Base-by-base conservation (phyloP, 2,113 vertebrate genomes). In the Pteruthius melanotis region DNA sequence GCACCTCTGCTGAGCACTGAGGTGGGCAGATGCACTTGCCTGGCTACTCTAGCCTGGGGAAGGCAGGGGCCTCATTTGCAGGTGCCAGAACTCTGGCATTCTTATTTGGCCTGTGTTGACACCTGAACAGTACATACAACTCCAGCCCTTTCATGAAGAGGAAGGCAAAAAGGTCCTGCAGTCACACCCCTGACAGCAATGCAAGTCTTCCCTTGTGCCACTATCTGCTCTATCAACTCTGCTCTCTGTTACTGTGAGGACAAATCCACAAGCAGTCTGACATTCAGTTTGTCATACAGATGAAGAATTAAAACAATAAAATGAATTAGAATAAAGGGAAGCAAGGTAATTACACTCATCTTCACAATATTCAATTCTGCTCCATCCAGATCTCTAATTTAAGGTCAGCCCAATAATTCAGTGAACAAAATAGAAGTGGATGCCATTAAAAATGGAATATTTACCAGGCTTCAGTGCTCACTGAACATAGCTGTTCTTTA, bases 301-400 rank as follows among this genome's bases (percentile, higher is more conserved):
- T 21, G 50, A 96, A 94, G 79, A 94, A 88, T 80, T 74, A 16
- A 69, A 94, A 94, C 91, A 95, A 71, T 27, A 75, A 95, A 93
- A 90, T 22, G 61, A 94, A 79, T 76, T 91, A 66, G 71, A 94
- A 95, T 77, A 95, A 93, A 96, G 70, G 49, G 74, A 94, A 89
- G 70, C 54, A 89, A 94, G 78, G 74, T 94, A 94, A 96, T 96
- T 90, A 78, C 69, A 88, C 79, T 92, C 83, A 87, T 96, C 92
- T 94, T 96, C 94, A 92, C 76, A 71, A 92, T 88, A 84, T 92
- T 94, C 90, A 76, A 68, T 95, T 96, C 93, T 82, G 76, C 40
- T 96, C 60, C 93, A 89, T 94, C 94, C 40, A 96, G 79, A 96
- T 93, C 85, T 94, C 95, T 96, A 96, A 95, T 96, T 95, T 96